Evolutionary conservation across 2,797 vertebrate genomes (phyloP).

Genomic region (Cynodonichthys magdalenae): DNA sequence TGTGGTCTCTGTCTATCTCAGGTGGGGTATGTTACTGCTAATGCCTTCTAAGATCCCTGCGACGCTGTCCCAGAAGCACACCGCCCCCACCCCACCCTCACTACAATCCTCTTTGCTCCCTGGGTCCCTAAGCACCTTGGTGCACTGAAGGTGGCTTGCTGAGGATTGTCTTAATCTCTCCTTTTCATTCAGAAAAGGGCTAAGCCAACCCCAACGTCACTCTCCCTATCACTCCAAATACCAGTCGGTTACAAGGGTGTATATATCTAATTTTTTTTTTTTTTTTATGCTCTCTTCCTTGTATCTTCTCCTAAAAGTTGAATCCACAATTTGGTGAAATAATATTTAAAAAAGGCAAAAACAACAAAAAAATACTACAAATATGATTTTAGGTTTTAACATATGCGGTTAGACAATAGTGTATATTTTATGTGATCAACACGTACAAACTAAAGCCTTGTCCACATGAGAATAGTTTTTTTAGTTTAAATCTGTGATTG

Average conservation of each 20-base stretch:
- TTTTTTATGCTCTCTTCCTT: conserved; percentile 31
- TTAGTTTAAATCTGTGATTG: too few species aligned
- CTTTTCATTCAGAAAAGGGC: conserved; percentile 77
- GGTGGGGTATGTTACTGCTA: conserved; percentile 65
- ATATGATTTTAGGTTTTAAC: not conserved
- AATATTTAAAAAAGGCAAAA: not conserved
- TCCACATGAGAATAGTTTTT: too few species aligned
- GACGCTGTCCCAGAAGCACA: conserved; percentile 62
- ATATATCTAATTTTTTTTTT: too few species aligned
- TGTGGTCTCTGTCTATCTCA: conserved; percentile 72
- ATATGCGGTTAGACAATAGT: not conserved
- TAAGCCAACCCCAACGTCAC: conserved; percentile 82
- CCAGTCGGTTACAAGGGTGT: conserved; percentile 80
- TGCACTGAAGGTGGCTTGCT: conserved; percentile 78
- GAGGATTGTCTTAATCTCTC: conserved; percentile 84
- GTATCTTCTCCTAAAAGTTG: conserved; percentile 5
- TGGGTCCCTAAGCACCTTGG: conserved; percentile 82
- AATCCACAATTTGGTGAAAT: conserved; percentile 3
- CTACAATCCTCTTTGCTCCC: conserved; percentile 86
- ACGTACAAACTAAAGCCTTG: not conserved
- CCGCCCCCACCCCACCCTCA: conserved; percentile 39
- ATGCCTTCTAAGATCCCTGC: conserved; percentile 69
- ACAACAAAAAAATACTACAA: not conserved
- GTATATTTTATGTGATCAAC: not conserved
- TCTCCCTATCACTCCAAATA: conserved; percentile 77